Conservation (phyloP, 2,113 vertebrate genomes). For the Labeo catla region DNA sequence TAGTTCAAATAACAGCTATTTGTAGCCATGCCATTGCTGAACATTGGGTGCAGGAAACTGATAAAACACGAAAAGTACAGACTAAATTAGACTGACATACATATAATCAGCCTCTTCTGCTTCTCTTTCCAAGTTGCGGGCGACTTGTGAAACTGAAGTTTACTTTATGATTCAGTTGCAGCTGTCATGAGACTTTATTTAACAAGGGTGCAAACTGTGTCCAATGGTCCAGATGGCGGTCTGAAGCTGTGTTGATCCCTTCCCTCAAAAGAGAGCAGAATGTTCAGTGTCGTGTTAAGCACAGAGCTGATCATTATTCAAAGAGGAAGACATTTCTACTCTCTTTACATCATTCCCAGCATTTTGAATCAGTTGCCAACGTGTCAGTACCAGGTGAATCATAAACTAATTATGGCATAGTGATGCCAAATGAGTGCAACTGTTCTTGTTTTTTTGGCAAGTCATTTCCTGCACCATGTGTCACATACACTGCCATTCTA, state of each 20-base stretch:
- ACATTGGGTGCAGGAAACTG: conserved; percentile 52
- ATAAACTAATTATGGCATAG: conserved; percentile 5
- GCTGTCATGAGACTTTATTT: conserved; percentile 41
- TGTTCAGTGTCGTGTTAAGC: conserved; percentile 16
- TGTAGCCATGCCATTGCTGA: not conserved
- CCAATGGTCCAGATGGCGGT: conserved; percentile 53
- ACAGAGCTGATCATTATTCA: conserved; percentile 18
- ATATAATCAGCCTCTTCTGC: conserved; percentile 30
- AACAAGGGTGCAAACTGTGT: conserved; percentile 42
- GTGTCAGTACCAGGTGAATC: not conserved
- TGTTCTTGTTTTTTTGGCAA: no score
- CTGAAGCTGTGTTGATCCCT: conserved; percentile 41
- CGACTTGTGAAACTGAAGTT: conserved; percentile 48
- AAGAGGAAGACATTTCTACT: not conserved
- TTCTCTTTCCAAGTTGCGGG: conserved; percentile 41
- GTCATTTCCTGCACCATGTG: no score
- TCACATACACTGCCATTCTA: no score
- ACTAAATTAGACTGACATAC: conserved; percentile 14
- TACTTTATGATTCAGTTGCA: conserved; percentile 47
- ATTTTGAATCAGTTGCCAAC: not conserved
- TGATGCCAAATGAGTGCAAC: not conserved
- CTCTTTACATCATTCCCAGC: conserved; percentile 5
- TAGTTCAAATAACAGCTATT: not conserved
- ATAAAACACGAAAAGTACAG: conserved; percentile 43
- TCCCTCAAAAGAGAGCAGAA: conserved; percentile 27